Base-by-base conservation (phyloP, 2,113 vertebrate genomes). In the Cyanoliseus patagonus region DNA sequence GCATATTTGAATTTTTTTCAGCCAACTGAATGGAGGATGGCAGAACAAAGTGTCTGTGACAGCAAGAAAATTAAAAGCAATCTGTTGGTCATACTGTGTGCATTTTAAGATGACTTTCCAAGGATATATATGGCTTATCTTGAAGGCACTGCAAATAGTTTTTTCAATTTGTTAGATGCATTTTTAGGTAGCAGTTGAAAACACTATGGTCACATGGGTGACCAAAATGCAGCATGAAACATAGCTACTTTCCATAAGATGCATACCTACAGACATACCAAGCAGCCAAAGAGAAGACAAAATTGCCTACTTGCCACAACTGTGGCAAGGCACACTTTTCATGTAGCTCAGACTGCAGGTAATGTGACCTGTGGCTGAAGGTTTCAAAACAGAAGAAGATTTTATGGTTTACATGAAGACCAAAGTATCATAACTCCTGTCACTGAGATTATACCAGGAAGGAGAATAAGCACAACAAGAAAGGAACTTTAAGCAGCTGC, bases 121-220 rank as follows among this genome's bases (percentile, higher is more conserved):
- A 39, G 49, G 46, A 41, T 24, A 6, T 5, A 35, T 13, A 8
- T 31, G 7, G 17, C 15, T 19, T 46, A 17, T 28, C 70, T 70
- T 72, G 53, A 46, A 62, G 23, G 30, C 28, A 55, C 23, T 4
- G 23, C 23, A 17, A 42, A 17, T 25, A 4, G n/a, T n/a, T 53
- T 52, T 12, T 63, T 57, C n/a, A 20, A 0, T 86, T 57, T 20
- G 5, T 41, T 44, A 63, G 2, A 0, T 22, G 16, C 13, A 3
- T 55, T 85, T 83, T 63, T 42, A 62, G 4, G 35, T n/a, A 19
- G 19, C 25, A 70, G 17, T 2, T 64, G 39, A 49, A 59, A 86
- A 39, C 2, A 2, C 8, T 22, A 2, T 22, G 5, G 10, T 27
- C 16, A 31, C 44, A 62, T 0, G 2, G 1, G 1, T 12, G 47